Base-by-base conservation (phyloP, 2,113 vertebrate genomes). In the Mustela nigripes region DNA sequence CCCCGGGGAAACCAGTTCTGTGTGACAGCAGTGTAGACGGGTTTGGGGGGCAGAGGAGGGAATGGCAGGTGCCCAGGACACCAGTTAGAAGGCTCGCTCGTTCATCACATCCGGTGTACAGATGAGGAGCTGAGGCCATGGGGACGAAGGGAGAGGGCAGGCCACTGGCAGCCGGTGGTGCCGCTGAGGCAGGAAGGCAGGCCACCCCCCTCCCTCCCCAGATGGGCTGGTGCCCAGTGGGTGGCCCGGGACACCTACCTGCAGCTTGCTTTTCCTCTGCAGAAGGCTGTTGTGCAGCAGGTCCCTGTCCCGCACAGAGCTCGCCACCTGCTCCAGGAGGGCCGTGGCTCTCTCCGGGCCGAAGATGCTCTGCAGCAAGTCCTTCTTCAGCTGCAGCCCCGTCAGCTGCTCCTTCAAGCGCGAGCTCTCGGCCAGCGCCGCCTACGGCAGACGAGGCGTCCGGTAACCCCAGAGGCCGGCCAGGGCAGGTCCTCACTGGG, bases 381-480 rank as follows among this genome's bases (percentile, higher is more conserved):
- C 99, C 0, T 98, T 98, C 98, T 99, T 99, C 96, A 98, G 96
- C 92, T 99, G 99, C 96, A 99, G 98, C 21, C 91, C 89, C 14
- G 98, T 95, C 74, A 99, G 97, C 31, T 99, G 98, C 89, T 99
- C 99, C 97, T 99, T 99, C 87, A 99, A 98, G 92, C 98, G 98
- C 9, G 98, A 97, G 76, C 99, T 99, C 83, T 99, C 99, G 33
- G 97, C 98, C 92, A 99, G 98, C 94, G 98, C 98, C 1, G 95
- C 98, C 99, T 99, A 79, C 0, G 96, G 92, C n/a, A 71, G 58
- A 92, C 60, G 63, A 56, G 76, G 62, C 24, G 1, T 33, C 91
- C 0, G 0, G 90, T 12, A 87, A 3, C 4, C 69, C 1, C 36
- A 1, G 15, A 33, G 48, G 79, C 5, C 2, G 6, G 6, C 39